Evolutionary conservation across 2,797 vertebrate genomes (phyloP).

Genomic region (Pantherophis vulpinus): DNA sequence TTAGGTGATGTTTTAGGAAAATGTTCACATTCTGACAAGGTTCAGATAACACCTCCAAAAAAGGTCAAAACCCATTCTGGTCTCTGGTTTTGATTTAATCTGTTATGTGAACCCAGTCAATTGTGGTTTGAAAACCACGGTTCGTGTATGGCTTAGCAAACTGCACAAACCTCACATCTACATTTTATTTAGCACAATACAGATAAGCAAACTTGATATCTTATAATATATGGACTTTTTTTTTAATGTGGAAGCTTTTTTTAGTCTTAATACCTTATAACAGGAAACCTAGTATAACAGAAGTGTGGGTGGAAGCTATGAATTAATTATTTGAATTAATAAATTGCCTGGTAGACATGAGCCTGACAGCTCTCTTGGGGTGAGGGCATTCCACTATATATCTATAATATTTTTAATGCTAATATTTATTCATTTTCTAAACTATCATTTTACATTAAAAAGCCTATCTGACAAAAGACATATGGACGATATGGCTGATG

Average conservation of each 20-base stretch:
- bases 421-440: constrained; percentile 63
- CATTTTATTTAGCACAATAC: neutral
- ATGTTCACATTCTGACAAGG: constrained; percentile 43
- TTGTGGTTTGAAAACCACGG: neutral
- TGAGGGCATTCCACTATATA: constrained; percentile 14
- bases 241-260: constrained; percentile 31
- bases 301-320: constrained; percentile 40
- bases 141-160: neutral
- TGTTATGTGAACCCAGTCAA: neutral
- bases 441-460: constrained; percentile 70
- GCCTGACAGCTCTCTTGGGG: constrained; percentile 31
- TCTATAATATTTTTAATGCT: constrained; percentile 40
- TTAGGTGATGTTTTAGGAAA: constrained; percentile 56
- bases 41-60: neutral
- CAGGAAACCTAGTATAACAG: constrained; percentile 30
- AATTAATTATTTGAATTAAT: constrained; percentile 52
- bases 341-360: constrained; percentile 49
- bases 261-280: constrained; percentile 56
- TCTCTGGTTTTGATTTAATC: neutral
- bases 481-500: constrained; percentile 57
- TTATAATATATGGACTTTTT: neutral
- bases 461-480: constrained; percentile 70
- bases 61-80: neutral
- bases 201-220: neutral
- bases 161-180: neutral